Evolutionary conservation across 2,888 invertebrate genomes (phyloP).

Genomic region (Minunthozetes semirufus): DNA sequence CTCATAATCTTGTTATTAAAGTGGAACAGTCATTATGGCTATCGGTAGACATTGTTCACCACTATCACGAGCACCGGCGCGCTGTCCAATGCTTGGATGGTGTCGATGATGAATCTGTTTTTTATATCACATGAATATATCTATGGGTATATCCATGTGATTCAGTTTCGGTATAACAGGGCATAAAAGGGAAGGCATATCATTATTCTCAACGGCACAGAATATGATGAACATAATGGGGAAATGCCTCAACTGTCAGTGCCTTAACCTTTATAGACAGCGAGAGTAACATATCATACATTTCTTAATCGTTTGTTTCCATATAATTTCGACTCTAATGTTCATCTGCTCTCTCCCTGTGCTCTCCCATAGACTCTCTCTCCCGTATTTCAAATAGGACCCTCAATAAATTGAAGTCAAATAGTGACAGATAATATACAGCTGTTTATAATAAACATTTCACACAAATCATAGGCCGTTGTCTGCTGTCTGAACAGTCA

Average conservation of each 20-base stretch:
- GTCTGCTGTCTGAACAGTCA: neutral
- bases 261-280: neutral
- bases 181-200: too few species aligned
- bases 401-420: too few species aligned
- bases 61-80: neutral
- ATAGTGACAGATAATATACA: conserved; percentile 14
- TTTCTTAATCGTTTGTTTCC: too few species aligned
- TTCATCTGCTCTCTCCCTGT: too few species aligned
- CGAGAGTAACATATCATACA: too few species aligned
- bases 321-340: too few species aligned
- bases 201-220: too few species aligned
- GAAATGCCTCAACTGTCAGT: neutral
- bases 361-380: too few species aligned
- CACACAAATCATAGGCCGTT: neutral
- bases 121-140: neutral
- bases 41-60: neutral
- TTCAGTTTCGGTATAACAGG: too few species aligned
- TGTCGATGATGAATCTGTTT: conserved; percentile 2
- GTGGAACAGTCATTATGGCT: neutral
- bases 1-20: neutral
- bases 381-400: too few species aligned
- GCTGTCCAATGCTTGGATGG: neutral
- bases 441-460: conserved; percentile 20
- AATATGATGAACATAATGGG: neutral
- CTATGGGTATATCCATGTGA: too few species aligned